Conservation (phyloP, 1,140 invertebrate genomes). For the Drosophila azteca region DNA sequence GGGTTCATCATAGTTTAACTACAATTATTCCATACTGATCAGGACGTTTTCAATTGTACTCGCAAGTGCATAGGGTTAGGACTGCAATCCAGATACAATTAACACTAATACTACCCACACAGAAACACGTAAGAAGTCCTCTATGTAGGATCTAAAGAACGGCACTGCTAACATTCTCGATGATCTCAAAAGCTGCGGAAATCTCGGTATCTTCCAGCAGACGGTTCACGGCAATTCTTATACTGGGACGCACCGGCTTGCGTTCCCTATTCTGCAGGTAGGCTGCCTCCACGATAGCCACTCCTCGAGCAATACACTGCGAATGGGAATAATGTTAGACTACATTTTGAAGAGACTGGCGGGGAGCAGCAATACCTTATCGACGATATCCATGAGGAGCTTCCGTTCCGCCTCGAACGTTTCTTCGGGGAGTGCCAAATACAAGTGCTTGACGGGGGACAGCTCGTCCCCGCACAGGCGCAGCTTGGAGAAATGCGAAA, state of each 20-base stretch:
- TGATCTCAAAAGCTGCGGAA: conserved; percentile 55
- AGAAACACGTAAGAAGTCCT: background rate
- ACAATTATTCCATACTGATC: conserved; percentile 35
- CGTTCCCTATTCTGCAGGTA: conserved; percentile 87
- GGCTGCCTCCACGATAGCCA: conserved; percentile 87
- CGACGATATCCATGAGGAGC: conserved; percentile 86
- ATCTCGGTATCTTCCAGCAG: conserved; percentile 86
- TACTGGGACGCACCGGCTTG: conserved; percentile 86
- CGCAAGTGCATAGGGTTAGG: no score
- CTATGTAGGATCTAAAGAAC: conserved; percentile 37
- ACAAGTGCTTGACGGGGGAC: conserved; percentile 93
- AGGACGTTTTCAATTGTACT: conserved; percentile 6
- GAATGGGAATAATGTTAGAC: background rate
- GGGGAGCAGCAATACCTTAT: conserved; percentile 51
- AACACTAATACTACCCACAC: background rate
- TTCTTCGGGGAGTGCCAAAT: conserved; percentile 85
- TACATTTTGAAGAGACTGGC: no score
- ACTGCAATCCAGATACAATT: background rate
- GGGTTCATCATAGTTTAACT: conserved; percentile 14
- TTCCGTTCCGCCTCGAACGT: conserved; percentile 84
- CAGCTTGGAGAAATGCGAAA: conserved; percentile 85
- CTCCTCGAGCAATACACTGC: conserved; percentile 86
- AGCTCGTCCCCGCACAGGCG: conserved; percentile 86
- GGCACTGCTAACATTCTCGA: conserved; percentile 57
- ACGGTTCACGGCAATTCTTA: conserved; percentile 87